A percentile compares a stretch with the other conserved stretches of the same genome.
Evolutionary conservation across 2,797 vertebrate species (phyloP).

Genomic region (Peromyscus eremicus): DNA sequence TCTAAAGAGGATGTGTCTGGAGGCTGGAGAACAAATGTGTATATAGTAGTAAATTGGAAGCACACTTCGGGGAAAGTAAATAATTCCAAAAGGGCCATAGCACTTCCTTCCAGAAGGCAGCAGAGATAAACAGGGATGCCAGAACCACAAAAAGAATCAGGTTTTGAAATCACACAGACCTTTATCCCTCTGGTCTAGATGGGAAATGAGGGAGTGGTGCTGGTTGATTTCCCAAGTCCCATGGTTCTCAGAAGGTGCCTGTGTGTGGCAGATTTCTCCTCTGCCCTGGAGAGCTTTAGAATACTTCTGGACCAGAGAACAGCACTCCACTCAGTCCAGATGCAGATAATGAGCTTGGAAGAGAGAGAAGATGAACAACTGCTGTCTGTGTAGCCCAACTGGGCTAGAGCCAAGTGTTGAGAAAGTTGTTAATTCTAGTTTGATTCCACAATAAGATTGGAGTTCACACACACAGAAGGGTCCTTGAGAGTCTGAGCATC

Average conservation of each 20-base stretch:
- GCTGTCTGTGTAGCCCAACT: background rate
- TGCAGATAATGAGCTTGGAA: slow-evolving; percentile 42
- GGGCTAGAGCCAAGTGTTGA: background rate
- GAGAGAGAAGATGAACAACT: slow-evolving; percentile 28
- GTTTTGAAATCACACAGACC: background rate
- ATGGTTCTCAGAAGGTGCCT: background rate
- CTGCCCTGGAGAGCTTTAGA: slow-evolving; percentile 18
- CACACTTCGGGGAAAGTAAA: slow-evolving; percentile 9
- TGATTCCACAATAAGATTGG: slow-evolving; percentile 40
- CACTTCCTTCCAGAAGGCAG: background rate
- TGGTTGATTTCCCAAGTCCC: background rate
- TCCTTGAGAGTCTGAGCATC: background rate
- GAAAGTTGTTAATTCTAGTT: background rate
- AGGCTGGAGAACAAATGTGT: background rate
- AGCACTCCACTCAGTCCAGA: slow-evolving; percentile 52
- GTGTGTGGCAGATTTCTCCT: background rate
- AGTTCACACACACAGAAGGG: background rate
- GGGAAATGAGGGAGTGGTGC: background rate
- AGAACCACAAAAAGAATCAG: background rate
- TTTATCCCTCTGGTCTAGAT: slow-evolving; percentile 31
- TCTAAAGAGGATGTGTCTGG: background rate
- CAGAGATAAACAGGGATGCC: background rate
- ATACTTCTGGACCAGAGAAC: slow-evolving; percentile 37
- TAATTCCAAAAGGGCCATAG: background rate
- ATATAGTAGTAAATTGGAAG: background rate